Evolutionary conservation across 2,888 invertebrate species (phyloP), one percentile per base, ranked within the genome.

Genomic region (Nomada lathburiana): DNA sequence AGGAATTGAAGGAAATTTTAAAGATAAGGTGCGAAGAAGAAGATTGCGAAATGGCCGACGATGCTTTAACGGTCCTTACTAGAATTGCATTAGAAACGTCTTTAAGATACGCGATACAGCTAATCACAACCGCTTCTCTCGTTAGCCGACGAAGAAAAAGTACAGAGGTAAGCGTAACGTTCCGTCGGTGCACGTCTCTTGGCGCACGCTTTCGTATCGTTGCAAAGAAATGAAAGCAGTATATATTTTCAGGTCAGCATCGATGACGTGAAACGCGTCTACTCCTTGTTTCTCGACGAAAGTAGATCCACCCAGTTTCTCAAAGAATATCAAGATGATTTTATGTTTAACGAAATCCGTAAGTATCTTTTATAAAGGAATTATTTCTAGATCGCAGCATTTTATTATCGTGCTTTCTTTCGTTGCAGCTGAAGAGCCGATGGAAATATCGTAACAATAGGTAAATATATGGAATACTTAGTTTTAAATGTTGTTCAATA

Each of bases 11-110:
- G 87, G 98, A 98, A 94, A 99, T 99, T 86, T 95, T 99, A 0
- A 98, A 97, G 92, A 98, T 98, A 81, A 97, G 99, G 82, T 98
- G 98, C 93, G 99, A 99, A 92, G 99, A 99, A 91, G 99, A 99
- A 92, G 99, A 99, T 93, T 99, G 99, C 86, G 97, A 98, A 91
- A 97, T 99, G 96, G 96, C 97, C 0, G 96, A 96, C 2, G 98
- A 98, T 93, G 99, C 99, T 0, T 92, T 99, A 73, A 96, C 97
- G 0, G 98, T 99, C 11, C 95, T 99, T 55, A 98, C 99, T 0
- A 96, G 98, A 72, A 98, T 99, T 60, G 98, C 98, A 0, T 96
- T 97, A 16, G 98, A 98, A 93, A 98, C 99, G 0, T 98, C 98
- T 0, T 95, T 99, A 18, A 96, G 99, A 78, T 99, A 99, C 94